Evolutionary conservation across 92 coral and sea anemone species (phyloP), one percentile per base, ranked within the genome.

Genomic region (Palythoa grandis): DNA sequence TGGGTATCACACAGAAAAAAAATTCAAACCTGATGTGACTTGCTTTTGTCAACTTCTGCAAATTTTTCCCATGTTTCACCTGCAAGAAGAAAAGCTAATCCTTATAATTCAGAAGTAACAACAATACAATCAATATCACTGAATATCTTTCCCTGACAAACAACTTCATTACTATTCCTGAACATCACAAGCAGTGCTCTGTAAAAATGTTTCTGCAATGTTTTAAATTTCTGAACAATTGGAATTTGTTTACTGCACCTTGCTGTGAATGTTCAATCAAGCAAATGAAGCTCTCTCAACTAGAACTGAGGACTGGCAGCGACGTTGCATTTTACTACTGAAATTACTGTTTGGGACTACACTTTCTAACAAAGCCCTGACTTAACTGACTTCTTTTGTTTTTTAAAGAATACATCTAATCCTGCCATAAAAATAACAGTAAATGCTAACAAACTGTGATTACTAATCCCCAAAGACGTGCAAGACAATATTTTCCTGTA

Each of bases 21-120:
- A 20, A 43, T 43, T 43, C 94, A 69, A 83, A 96, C 98, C 94
- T 93, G 95, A 82, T 96, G 98, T 85, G 98, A 92, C 91, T 96
- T 96, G 90, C 91, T 90, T 84, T 91, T 94, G 83, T 96, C 98
- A 38, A 90, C 88, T 47, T 96, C 96, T 22, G 92, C 98, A 92
- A 88, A 91, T 52, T 88, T 89, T 89, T 96, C 98, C 98, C 98
- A 96, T 50, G 52, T 82, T 80, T 89, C 76, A 53, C 98, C 98
- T 96, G 92, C 52, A 79, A 91, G 72, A 82, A 58, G 86, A 89
- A 82, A 74, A 80, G 52, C 85, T 80, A 80, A 65, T 80, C 74
- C 85, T 80, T 80, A 80, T 24, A 80, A 65, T 43, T 66, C 74
- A 9, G 85, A 63, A 66, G 25, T 66, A 66, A 40, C 58, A 48